These are phyloP conservation scores for Drosophila merina DNA, from an alignment of 2,888 invertebrate species.

Conservation along the genomic window DNA sequence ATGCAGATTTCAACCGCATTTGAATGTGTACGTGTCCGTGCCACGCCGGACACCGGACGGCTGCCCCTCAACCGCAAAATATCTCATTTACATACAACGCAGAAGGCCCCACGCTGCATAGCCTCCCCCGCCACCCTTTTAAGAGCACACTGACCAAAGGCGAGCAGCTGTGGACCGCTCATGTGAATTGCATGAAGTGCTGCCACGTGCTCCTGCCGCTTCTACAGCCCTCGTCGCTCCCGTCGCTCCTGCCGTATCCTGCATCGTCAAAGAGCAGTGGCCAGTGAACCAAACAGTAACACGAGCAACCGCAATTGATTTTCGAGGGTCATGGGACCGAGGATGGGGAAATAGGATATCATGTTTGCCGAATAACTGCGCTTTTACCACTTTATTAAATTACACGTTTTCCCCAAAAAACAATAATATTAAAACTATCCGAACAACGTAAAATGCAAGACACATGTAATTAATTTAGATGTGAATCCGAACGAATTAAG, in stretches of 20 bases:
- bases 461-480: slow-evolving; percentile 23
- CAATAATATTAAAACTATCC: slow-evolving; percentile 30
- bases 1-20: slow-evolving; percentile 79
- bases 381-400: slow-evolving; percentile 69
- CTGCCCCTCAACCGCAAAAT: slow-evolving; percentile 57
- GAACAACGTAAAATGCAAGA: slow-evolving; percentile 12
- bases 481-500: background rate
- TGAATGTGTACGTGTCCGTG: slow-evolving; percentile 63
- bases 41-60: slow-evolving; percentile 24
- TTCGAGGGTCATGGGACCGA: slow-evolving; percentile 28
- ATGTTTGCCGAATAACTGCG: slow-evolving; percentile 42
- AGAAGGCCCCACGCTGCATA: slow-evolving; percentile 12
- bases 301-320: slow-evolving; percentile 69
- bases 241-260: background rate
- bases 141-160: slow-evolving; percentile 51
- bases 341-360: slow-evolving; percentile 21
- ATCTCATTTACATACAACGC: slow-evolving; percentile 73
- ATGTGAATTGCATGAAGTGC: slow-evolving; percentile 75
- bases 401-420: slow-evolving; percentile 29
- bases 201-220: slow-evolving; percentile 58
- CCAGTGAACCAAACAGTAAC: slow-evolving; percentile 41
- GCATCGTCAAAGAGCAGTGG: slow-evolving; percentile 39
- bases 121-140: background rate
- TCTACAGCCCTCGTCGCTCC: slow-evolving; percentile 3
- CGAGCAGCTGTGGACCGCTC: slow-evolving; percentile 61